Evolutionary conservation across 2,888 invertebrate species (phyloP), one percentile per base, ranked within the genome.

Genomic region (Eristalis arbustorum): DNA sequence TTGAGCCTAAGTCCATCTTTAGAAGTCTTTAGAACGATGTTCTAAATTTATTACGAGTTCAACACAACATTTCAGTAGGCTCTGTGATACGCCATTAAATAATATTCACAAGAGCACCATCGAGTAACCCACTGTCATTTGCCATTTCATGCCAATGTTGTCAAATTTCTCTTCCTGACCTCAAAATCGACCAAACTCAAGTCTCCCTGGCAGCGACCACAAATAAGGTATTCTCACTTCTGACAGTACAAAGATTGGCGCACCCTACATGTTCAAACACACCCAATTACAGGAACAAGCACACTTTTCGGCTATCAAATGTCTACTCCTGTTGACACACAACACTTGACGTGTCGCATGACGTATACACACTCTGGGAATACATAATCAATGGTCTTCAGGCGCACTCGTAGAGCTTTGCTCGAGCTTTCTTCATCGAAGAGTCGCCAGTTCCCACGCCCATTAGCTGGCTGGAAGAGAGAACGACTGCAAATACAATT

Each of bases 221-320:
- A 14, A 14, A 18, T 18, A 22, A 18, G 49, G 18, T 18, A 2
- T 49, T 31, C 31, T 8, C 1, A 31, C 8, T 18, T 37, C 37
- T 13, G 31, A 56, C 4, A 23, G 25, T 14, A 4, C 0, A 14
- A 59, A 14, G 14, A n/a, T 3, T 25, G 23, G 14, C 23, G 59
- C 59, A 23, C 59, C 59, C 14, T 25, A 59, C 18, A 13, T n/a
- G n/a, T n/a, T n/a, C 59, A 59, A 31, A 31, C 23, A 59, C 25
- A 14, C 25, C 23, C 25, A 25, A 25, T 28, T 28, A 23, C 59
- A 25, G 5, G 25, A 22, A 37, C 42, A 57, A 34, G 63, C 34
- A 68, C 67, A 78, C 23, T 64, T 83, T 73, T 28, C 23, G 68
- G 83, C 64, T 64, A 63, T 28, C 68, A 23, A 69, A 64, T 59